Base-by-base conservation (phyloP, 2,797 vertebrate species). In the Melanotaenia trifasciata region DNA sequence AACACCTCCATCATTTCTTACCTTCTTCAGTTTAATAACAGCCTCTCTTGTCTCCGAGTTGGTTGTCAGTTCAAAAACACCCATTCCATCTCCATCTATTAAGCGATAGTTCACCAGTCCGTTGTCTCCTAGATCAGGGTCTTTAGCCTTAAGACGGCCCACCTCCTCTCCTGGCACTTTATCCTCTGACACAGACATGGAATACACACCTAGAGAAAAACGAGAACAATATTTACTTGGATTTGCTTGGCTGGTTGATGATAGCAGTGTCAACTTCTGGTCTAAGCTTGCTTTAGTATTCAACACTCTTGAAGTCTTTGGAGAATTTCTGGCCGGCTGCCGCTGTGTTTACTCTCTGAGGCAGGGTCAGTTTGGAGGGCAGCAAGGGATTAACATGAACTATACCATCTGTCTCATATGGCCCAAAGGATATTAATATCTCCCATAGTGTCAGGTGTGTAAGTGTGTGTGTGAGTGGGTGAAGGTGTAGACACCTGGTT, bases 1-100 rank as follows among this genome's bases (percentile, higher is more conserved):
- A 47, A n/a, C 8, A 9, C 43, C 45, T 26, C 57, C 24, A 16
- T 53, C 22, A 24, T 45, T 28, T 24, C 70, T 84, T 85, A 98
- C 98, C 96, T 98, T 99, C 90, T 96, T 98, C 64, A 99, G 95
- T 80, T 98, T 99, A 70, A 99, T 94, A 54, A 99, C 96, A 0
- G 97, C 98, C 87, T 99, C 98, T 76, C 97, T 96, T 70, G 97
- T 98, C 90, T 98, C 96, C 0, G 97, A 98, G 90, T 99, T 97
- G 0, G 97, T 98, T 63, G 91, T 94, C 82, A 99, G 95, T 76
- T 99, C 97, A 68, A 99, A 99, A 86, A 95, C 63, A 59, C 93
- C 92, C 68, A 96, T 85, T 1, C 97, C 98, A 0, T 99, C 98
- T 35, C 97, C 98, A 6, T 99, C 97, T 2, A 97, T 90, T 54